Evolutionary conservation across 2,797 vertebrate species (phyloP).

Genomic region (Notolabrus celidotus): DNA sequence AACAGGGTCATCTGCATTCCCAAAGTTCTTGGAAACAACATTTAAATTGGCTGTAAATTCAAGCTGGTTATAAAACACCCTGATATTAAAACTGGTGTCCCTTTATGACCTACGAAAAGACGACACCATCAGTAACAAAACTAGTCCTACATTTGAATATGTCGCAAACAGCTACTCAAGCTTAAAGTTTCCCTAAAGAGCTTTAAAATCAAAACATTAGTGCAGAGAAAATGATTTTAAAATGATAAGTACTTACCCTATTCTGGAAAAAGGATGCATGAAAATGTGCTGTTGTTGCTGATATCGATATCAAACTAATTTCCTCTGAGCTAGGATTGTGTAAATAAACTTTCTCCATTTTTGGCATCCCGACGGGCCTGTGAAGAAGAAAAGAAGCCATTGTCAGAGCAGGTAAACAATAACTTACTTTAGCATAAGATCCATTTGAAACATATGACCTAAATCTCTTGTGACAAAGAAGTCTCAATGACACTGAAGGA

Average conservation of each 20-base stretch:
- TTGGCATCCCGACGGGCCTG: constrained; percentile 99
- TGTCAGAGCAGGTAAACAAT: background rate
- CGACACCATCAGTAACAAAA: no score
- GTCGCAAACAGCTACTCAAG: no score
- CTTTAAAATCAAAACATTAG: background rate
- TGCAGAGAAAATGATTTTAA: background rate
- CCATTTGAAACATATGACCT: background rate
- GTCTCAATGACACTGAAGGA: background rate
- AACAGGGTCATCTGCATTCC: background rate
- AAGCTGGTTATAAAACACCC: no score
- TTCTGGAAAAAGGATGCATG: constrained; percentile 99
- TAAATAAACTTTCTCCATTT: constrained; percentile 99
- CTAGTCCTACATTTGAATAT: no score
- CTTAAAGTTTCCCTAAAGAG: no score
- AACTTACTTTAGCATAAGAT: no score
- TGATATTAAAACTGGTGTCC: no score
- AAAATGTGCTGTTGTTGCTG: constrained; percentile 99
- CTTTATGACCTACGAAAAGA: no score
- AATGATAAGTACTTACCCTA: constrained; percentile 89
- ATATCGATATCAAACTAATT: constrained; percentile 99
- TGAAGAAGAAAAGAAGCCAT: constrained; percentile 45
- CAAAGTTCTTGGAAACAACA: background rate
- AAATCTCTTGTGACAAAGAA: background rate
- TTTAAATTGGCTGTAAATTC: background rate
- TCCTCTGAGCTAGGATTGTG: constrained; percentile 99